phyloP scores from a whole-genome alignment of 1,140 invertebrate species.

The Drosophila sucinea region DNA sequence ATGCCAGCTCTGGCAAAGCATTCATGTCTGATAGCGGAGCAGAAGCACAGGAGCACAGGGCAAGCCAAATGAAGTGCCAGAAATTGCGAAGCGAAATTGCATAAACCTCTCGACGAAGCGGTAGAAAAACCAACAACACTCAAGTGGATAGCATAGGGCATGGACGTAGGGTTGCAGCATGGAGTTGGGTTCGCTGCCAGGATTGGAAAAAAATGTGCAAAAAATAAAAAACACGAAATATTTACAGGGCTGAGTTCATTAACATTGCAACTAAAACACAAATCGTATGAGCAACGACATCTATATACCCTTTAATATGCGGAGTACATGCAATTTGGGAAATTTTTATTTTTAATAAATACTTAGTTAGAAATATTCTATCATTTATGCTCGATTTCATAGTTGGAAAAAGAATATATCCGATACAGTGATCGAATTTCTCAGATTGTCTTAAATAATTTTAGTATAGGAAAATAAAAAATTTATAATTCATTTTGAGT shows the following conservation, averaged over 20 bases:
- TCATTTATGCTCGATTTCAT: too few species aligned
- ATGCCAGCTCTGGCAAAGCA: slow-evolving; percentile 31
- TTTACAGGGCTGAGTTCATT: slow-evolving; percentile 70
- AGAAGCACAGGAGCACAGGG: slow-evolving; percentile 9
- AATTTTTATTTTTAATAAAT: too few species aligned
- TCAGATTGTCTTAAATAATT: too few species aligned
- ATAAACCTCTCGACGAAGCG: slow-evolving; percentile 69
- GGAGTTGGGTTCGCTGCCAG: not conserved
- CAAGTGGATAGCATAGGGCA: slow-evolving; percentile 5
- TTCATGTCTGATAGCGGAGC: slow-evolving; percentile 49
- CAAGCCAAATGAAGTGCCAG: slow-evolving; percentile 74
- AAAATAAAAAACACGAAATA: slow-evolving; percentile 38
- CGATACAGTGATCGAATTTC: too few species aligned
- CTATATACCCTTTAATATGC: not conserved
- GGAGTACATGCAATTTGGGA: not conserved
- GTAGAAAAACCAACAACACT: slow-evolving; percentile 55
- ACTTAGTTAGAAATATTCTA: too few species aligned
- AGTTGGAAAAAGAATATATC: too few species aligned
- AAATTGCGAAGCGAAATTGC: slow-evolving; percentile 78
- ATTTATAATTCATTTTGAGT: too few species aligned
- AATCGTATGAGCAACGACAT: not conserved
- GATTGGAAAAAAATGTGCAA: slow-evolving; percentile 6
- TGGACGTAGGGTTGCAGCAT: not conserved
- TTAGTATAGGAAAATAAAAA: too few species aligned
- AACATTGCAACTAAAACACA: slow-evolving; percentile 62